Percentiles rank a stretch among this genome's conserved stretches.
These are phyloP conservation scores for Grammomys dolichurus DNA, from an alignment of 2,113 vertebrate species.

Conservation along the genomic window DNA sequence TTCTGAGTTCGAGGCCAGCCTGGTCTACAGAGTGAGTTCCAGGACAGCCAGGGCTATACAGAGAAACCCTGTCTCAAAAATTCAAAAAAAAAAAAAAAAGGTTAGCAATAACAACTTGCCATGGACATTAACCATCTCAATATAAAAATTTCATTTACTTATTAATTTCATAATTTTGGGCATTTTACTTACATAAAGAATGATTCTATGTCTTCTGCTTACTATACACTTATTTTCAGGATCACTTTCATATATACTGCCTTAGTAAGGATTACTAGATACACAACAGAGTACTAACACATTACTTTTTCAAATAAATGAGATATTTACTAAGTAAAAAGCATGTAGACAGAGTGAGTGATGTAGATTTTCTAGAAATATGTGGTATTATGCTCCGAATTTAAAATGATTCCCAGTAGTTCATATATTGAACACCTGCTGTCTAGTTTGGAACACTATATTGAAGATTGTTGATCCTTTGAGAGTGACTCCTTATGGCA, in stretches of 20 bases:
- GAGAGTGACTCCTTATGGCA: not conserved
- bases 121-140: not conserved
- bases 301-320: not conserved
- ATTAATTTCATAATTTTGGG: not conserved
- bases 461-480: not conserved
- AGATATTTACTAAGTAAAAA: too few relatives aligned
- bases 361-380: not conserved
- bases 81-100: too few relatives aligned
- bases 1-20: too few relatives aligned
- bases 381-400: not conserved
- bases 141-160: not conserved
- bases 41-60: too few relatives aligned
- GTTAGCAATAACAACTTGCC: not conserved
- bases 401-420: not conserved
- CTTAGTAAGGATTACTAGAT: not conserved
- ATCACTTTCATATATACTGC: not conserved
- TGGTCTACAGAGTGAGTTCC: too few relatives aligned
- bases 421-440: not conserved
- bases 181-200: not conserved
- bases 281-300: not conserved
- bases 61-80: too few relatives aligned
- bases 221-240: too few relatives aligned
- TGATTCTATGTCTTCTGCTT: not conserved
- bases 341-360: too few relatives aligned
- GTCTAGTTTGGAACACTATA: not conserved